phyloP scores from a whole-genome alignment of 53 echinoderm and acorn worm genomes.

The Holothuria leucospilota region DNA sequence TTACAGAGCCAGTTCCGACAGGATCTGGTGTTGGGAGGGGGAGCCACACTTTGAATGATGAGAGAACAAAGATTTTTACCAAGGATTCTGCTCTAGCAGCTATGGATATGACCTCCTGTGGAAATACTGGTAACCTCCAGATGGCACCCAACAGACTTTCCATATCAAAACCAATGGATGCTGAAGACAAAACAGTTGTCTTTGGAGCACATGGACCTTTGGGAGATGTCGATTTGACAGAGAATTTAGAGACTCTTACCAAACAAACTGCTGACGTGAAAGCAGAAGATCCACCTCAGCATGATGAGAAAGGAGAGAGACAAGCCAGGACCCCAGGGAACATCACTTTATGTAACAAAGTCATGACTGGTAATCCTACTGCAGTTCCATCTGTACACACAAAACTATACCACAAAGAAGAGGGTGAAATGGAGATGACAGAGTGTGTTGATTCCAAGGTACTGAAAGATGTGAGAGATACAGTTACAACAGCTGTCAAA shows the following conservation, averaged over 20 bases:
- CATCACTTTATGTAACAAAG: too few species aligned
- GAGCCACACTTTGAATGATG: not conserved
- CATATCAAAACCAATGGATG: too few species aligned
- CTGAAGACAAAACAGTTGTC: slow-evolving; percentile 18
- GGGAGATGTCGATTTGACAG: slow-evolving; percentile 22
- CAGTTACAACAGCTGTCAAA: not conserved
- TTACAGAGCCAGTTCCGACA: slow-evolving; percentile 6
- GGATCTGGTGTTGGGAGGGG: too few species aligned
- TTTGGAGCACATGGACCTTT: not conserved
- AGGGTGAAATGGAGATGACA: slow-evolving; percentile 49
- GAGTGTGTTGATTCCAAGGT: slow-evolving; percentile 14
- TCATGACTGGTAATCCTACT: too few species aligned
- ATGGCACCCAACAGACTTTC: too few species aligned
- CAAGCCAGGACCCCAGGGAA: too few species aligned
- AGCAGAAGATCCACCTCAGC: too few species aligned
- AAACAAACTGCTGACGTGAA: too few species aligned
- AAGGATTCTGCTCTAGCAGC: slow-evolving; percentile 33
- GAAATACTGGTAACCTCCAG: not conserved
- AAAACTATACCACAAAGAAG: slow-evolving; percentile 6
- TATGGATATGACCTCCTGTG: slow-evolving; percentile 50
- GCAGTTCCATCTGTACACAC: not conserved
- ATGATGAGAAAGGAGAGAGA: too few species aligned
- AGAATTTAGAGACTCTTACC: not conserved
- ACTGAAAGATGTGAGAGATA: not conserved
- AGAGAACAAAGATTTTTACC: slow-evolving; percentile 49